Evolutionary conservation across 2,113 vertebrate genomes (phyloP).

Genomic region (Vombatus ursinus): DNA sequence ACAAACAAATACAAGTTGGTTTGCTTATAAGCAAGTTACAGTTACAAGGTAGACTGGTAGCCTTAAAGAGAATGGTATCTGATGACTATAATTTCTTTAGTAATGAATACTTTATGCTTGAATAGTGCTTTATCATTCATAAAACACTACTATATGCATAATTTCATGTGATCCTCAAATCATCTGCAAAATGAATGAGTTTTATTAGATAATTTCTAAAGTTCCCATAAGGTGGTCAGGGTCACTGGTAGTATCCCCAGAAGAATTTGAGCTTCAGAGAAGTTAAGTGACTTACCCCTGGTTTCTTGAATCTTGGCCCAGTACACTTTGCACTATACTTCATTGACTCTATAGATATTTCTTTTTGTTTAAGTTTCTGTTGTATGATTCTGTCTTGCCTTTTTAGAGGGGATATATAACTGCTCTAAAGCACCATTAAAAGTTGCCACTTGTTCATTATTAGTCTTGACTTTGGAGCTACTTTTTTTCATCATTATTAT

Average conservation of each 20-base stretch:
- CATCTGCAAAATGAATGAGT: neutral
- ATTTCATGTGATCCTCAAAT: neutral
- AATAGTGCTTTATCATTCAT: neutral
- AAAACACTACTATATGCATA: neutral
- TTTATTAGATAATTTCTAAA: neutral
- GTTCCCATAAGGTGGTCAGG: neutral
- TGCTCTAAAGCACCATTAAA: neutral
- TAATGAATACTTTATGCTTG: slow-evolving; percentile 12
- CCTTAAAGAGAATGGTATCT: slow-evolving; percentile 26
- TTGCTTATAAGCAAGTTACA: neutral
- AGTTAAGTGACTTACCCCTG: neutral
- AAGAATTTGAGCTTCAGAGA: neutral
- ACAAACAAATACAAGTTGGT: slow-evolving; percentile 21
- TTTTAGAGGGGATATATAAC: neutral
- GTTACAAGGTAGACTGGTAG: neutral
- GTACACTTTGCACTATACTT: neutral
- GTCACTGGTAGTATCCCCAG: neutral
- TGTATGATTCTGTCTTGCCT: neutral
- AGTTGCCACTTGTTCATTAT: neutral
- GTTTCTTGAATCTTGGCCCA: neutral
- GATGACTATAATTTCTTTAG: slow-evolving; percentile 34
- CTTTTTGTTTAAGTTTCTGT: neutral
- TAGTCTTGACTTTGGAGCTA: neutral
- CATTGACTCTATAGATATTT: neutral
- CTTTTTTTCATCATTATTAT: neutral